These are phyloP conservation scores for Tuta absoluta DNA, from an alignment of 2,888 invertebrate species.

Conservation along the genomic window DNA sequence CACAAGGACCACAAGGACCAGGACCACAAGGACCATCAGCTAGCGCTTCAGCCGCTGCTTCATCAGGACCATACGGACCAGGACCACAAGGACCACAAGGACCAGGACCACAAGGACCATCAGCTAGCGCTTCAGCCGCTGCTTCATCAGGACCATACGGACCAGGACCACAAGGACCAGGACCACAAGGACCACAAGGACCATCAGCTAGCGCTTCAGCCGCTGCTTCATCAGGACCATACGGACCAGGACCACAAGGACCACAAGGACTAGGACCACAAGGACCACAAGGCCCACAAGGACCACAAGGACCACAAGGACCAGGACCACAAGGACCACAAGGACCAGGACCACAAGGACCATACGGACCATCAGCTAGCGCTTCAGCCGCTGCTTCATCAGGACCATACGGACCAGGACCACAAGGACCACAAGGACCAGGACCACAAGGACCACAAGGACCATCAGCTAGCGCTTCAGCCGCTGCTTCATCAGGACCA, in stretches of 20 bases:
- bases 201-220: slow-evolving; percentile 12
- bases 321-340: slow-evolving; percentile 23
- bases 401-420: no score
- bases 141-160: slow-evolving; percentile 19
- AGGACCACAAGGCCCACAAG: slow-evolving; percentile 12
- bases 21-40: slow-evolving; percentile 10
- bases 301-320: slow-evolving; percentile 25
- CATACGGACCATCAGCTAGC: no score
- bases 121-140: slow-evolving; percentile 14
- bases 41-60: slow-evolving; percentile 6
- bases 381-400: no score
- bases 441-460: no score
- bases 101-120: slow-evolving; percentile 6
- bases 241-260: slow-evolving; percentile 13
- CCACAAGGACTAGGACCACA: slow-evolving; percentile 19
- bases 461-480: no score
- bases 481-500: no score
- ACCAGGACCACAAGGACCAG: slow-evolving; percentile 21
- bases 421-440: no score
- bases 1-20: slow-evolving; percentile 12
- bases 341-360: slow-evolving; percentile 23
- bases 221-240: not conserved
- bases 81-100: slow-evolving; percentile 17
- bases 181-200: slow-evolving; percentile 13
- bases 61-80: slow-evolving; percentile 13